phyloP scores from a whole-genome alignment of 2,888 invertebrate genomes.

The Acanthacorydalis orientalis region DNA sequence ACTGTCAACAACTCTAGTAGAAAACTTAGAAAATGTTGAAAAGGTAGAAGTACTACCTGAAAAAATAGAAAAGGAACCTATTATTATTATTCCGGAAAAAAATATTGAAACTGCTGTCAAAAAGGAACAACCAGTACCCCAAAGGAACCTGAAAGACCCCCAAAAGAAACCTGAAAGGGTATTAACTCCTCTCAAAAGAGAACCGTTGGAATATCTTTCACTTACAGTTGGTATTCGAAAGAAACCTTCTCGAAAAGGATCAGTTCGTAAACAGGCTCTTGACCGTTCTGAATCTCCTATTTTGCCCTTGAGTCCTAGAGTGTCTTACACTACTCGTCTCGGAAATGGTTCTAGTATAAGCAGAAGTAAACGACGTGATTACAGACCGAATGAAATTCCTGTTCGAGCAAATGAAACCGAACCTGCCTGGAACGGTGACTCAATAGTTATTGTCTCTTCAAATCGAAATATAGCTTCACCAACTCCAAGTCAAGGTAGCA shows the following conservation, averaged over 20 bases:
- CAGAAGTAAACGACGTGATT: constrained; percentile 31
- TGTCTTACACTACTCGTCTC: constrained; percentile 28
- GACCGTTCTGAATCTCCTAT: constrained; percentile 54
- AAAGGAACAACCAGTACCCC: constrained; percentile 6
- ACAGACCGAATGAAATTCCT: constrained; percentile 32
- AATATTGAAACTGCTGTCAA: constrained; percentile 16
- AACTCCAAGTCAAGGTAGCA: constrained; percentile 35
- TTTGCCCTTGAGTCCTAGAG: constrained; percentile 48
- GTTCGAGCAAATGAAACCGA: constrained; percentile 16
- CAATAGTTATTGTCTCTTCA: constrained; percentile 44
- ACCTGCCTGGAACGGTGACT: constrained; percentile 51
- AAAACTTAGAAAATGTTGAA: constrained; percentile 32
- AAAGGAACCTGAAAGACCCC: constrained; percentile 4
- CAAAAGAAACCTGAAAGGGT: constrained; percentile 26
- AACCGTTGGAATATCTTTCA: constrained; percentile 58
- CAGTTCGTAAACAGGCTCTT: constrained; percentile 38
- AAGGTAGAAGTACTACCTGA: constrained; percentile 23
- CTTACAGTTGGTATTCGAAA: constrained; percentile 49
- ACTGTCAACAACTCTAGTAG: constrained; percentile 50
- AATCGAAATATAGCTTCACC: constrained; percentile 38
- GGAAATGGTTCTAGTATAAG: constrained; percentile 30
- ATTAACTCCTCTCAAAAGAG: constrained; percentile 48
- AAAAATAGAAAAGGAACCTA: constrained; percentile 16
- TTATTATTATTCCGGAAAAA: constrained; percentile 21
- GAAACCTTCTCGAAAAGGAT: constrained; percentile 47